phyloP scores from a whole-genome alignment of 2,797 vertebrate species.

The Jordanella pulchra region DNA sequence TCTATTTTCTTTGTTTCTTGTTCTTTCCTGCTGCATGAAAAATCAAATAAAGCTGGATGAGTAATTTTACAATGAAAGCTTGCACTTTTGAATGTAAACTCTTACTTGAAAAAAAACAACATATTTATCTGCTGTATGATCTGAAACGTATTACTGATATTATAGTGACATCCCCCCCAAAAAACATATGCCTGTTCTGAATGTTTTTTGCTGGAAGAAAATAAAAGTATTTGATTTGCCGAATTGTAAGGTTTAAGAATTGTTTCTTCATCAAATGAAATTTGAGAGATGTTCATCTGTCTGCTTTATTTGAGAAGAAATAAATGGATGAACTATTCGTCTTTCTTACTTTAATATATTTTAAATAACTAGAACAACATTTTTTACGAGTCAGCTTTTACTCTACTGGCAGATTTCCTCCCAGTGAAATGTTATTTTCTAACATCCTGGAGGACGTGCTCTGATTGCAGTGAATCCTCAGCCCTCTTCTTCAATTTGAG shows the following conservation, averaged over 20 bases:
- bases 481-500: neutral
- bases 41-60: slow-evolving; percentile 5
- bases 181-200: slow-evolving; percentile 31
- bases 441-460: neutral
- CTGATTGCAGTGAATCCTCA: neutral
- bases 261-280: no score
- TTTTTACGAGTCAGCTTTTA: neutral
- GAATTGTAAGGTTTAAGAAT: neutral
- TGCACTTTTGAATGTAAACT: slow-evolving; percentile 51
- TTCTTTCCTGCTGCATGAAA: neutral
- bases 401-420: neutral
- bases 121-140: slow-evolving; percentile 36
- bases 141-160: slow-evolving; percentile 25
- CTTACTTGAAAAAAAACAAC: slow-evolving; percentile 50
- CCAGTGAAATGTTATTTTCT: neutral
- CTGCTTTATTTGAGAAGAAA: neutral
- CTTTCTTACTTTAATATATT: neutral
- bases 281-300: neutral
- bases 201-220: slow-evolving; percentile 42
- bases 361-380: neutral
- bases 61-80: slow-evolving; percentile 33
- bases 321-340: neutral
- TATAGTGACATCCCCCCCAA: slow-evolving; percentile 13
- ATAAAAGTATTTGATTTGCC: slow-evolving; percentile 42
- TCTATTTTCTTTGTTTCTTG: neutral